These are phyloP conservation scores for Onychomys leucogaster DNA, from an alignment of 2,797 vertebrate genomes.

Conservation along the genomic window DNA sequence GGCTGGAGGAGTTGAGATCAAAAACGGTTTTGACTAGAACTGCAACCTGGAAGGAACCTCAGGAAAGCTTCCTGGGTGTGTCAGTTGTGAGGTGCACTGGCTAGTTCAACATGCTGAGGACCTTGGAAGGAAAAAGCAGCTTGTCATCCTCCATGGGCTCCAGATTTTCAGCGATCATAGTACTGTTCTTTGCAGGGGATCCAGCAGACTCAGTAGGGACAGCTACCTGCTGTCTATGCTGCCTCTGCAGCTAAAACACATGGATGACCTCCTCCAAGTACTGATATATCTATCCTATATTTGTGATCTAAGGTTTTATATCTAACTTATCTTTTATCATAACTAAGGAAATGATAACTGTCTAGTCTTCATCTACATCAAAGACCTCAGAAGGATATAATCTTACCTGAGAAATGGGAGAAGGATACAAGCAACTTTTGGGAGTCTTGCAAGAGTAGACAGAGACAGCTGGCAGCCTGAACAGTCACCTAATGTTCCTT, in stretches of 20 bases:
- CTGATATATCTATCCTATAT: no score
- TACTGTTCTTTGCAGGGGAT: not conserved
- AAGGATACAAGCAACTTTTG: no score
- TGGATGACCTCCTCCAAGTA: not conserved
- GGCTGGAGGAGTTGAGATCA: not conserved
- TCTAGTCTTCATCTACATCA: no score
- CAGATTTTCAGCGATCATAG: no score
- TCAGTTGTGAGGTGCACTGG: not conserved
- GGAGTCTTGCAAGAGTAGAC: no score
- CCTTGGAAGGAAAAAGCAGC: not conserved
- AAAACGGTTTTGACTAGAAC: not conserved
- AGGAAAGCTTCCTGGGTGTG: not conserved
- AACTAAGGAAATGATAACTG: no score
- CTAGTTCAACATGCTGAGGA: not conserved
- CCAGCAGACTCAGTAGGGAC: not conserved
- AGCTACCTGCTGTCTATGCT: not conserved
- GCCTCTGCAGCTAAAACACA: not conserved
- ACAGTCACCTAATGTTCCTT: no score
- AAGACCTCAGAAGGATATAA: no score
- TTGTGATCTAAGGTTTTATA: no score
- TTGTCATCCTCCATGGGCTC: not conserved
- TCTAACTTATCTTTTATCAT: no score
- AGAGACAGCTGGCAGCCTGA: no score
- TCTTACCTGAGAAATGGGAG: no score
- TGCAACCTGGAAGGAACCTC: not conserved